phyloP scores from a whole-genome alignment of 2,888 invertebrate species.

The Anagyrus pseudococci region DNA sequence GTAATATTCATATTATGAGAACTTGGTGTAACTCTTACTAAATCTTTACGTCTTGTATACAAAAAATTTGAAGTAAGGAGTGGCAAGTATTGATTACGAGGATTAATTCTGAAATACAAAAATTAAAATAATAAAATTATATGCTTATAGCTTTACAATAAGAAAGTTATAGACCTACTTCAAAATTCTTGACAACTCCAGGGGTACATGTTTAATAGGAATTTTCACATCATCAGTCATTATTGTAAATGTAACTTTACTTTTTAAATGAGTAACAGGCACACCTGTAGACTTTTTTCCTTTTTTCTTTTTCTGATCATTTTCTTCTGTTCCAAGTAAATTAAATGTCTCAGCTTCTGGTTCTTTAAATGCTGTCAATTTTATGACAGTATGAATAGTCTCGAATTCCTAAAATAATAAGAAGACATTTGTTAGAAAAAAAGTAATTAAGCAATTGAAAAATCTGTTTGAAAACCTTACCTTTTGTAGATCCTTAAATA shows the following conservation, averaged over 20 bases:
- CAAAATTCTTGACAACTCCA: slow-evolving; percentile 70
- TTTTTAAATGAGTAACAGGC: slow-evolving; percentile 80
- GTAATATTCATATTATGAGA: slow-evolving; percentile 71
- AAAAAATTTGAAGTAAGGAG: slow-evolving; percentile 84
- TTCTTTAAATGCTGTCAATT: slow-evolving; percentile 75
- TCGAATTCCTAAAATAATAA: slow-evolving; percentile 44
- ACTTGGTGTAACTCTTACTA: slow-evolving; percentile 71
- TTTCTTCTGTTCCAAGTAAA: slow-evolving; percentile 66
- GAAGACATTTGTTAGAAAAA: not conserved
- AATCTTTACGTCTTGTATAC: slow-evolving; percentile 78
- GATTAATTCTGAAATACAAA: slow-evolving; percentile 65
- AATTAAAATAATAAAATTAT: slow-evolving; percentile 11
- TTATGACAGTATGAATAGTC: slow-evolving; percentile 69
- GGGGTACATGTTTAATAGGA: slow-evolving; percentile 72
- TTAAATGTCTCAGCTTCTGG: slow-evolving; percentile 80
- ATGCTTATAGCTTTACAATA: slow-evolving; percentile 12
- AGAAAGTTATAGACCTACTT: slow-evolving; percentile 61
- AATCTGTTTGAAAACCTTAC: slow-evolving; percentile 67
- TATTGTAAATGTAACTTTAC: slow-evolving; percentile 76
- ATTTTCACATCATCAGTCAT: slow-evolving; percentile 76
- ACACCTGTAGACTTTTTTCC: slow-evolving; percentile 47
- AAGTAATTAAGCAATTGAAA: slow-evolving; percentile 62
- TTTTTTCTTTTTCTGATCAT: slow-evolving; percentile 23
- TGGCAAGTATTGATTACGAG: slow-evolving; percentile 68
- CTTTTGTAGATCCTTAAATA: slow-evolving; percentile 56